phyloP scores from a whole-genome alignment of 2,888 invertebrate genomes.

The Heteropelma amictum region DNA sequence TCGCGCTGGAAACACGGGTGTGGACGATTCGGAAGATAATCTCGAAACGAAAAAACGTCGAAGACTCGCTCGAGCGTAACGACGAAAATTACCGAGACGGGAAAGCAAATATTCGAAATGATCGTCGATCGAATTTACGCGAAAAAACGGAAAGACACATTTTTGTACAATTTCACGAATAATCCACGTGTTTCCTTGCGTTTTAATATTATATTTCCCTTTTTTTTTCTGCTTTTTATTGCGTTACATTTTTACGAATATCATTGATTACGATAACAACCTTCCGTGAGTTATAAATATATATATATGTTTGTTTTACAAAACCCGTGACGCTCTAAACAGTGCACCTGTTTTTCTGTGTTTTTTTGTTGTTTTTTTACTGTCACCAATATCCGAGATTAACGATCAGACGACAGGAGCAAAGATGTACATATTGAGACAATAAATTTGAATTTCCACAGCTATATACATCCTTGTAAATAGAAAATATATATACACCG shows the following conservation, averaged over 20 bases:
- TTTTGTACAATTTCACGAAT: conserved; percentile 16
- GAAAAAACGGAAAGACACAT: too few relatives aligned
- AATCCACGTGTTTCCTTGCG: not conserved
- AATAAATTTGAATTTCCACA: conserved; percentile 2
- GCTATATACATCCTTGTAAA: conserved; percentile 40
- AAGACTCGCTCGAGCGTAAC: not conserved
- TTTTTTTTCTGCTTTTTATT: conserved; percentile 16
- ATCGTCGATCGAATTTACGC: not conserved
- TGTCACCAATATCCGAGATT: not conserved
- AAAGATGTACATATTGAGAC: not conserved
- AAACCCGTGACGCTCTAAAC: conserved; percentile 16
- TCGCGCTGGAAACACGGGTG: not conserved
- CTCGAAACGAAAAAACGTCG: not conserved
- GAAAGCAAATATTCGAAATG: too few relatives aligned
- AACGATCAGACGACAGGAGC: not conserved
- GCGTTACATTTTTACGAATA: conserved; percentile 38
- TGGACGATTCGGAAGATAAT: not conserved
- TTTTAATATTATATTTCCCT: not conserved
- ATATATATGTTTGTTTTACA: too few relatives aligned
- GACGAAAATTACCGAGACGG: not conserved
- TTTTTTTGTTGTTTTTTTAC: conserved; percentile 1
- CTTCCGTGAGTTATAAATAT: conserved; percentile 48
- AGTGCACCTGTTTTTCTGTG: not conserved
- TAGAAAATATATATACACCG: conserved; percentile 39
- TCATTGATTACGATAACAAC: conserved; percentile 47